These are phyloP conservation scores for Philopotamus ludificatus DNA, from an alignment of 1,140 invertebrate species.

Conservation along the genomic window DNA sequence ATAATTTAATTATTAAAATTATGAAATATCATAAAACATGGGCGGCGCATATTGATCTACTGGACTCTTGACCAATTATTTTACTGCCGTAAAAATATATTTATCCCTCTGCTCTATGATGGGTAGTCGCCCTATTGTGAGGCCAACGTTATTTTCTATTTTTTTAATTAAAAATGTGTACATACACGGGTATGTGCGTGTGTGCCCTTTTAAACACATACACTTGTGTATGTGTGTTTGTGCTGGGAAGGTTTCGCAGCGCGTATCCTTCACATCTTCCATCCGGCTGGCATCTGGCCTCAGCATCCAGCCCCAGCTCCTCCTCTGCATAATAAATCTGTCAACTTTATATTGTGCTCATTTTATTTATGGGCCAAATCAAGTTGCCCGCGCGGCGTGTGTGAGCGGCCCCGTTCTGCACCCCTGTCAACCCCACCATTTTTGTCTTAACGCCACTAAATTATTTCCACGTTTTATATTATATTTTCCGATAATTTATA, in stretches of 20 bases:
- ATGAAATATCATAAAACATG: no score
- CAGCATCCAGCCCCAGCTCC: slow-evolving; percentile 27
- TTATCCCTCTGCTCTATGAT: no score
- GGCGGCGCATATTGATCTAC: no score
- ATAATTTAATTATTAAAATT: no score
- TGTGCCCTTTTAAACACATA: no score
- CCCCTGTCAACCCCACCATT: slow-evolving; percentile 32
- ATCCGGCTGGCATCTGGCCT: slow-evolving; percentile 35
- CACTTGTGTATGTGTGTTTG: neutral
- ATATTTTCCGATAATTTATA: no score
- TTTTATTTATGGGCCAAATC: slow-evolving; percentile 43
- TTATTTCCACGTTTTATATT: slow-evolving; percentile 34
- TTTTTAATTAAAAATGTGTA: no score
- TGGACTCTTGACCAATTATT: no score
- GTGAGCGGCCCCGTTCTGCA: slow-evolving; percentile 26
- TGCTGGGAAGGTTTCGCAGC: slow-evolving; percentile 24
- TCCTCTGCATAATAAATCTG: slow-evolving; percentile 42
- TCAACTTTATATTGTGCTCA: slow-evolving; percentile 43
- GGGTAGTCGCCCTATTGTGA: no score
- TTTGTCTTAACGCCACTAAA: slow-evolving; percentile 40
- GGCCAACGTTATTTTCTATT: no score
- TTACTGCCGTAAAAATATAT: no score
- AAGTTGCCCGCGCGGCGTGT: slow-evolving; percentile 40
- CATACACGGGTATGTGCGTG: no score
- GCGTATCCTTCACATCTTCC: slow-evolving; percentile 38